Conservation (phyloP, 2,113 vertebrate species). For the Callocephalon fimbriatum region DNA sequence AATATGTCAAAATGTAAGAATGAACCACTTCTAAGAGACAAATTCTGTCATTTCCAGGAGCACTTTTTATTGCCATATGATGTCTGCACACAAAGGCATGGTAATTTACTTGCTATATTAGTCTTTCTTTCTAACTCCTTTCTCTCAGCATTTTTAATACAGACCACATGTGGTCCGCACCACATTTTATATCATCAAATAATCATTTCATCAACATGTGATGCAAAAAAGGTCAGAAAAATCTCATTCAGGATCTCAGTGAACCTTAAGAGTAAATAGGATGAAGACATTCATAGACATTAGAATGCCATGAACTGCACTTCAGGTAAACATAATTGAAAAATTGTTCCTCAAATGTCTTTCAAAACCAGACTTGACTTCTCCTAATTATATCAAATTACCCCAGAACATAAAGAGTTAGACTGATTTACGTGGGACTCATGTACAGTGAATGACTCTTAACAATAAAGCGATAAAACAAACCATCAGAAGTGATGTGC, state of each 20-base stretch:
- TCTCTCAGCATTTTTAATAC: not conserved
- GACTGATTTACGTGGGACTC: not conserved
- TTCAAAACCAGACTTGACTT: not conserved
- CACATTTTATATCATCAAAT: not conserved
- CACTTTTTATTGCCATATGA: constrained; percentile 28
- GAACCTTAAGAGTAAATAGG: not conserved
- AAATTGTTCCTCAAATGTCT: not conserved
- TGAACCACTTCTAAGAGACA: constrained; percentile 48
- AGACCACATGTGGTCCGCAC: not conserved
- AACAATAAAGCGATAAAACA: not conserved
- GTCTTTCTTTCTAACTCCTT: constrained; percentile 6
- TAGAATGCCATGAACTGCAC: not conserved
- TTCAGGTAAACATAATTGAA: not conserved
- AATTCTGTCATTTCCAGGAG: constrained; percentile 53
- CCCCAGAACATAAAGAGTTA: not conserved
- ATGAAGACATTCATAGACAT: not conserved
- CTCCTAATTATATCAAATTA: not conserved
- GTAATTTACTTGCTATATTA: constrained; percentile 20
- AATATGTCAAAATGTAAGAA: constrained; percentile 58
- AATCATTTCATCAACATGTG: not conserved
- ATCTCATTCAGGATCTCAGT: not conserved
- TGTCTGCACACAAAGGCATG: constrained; percentile 42
- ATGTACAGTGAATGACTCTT: not conserved
- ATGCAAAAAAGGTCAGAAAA: not conserved
- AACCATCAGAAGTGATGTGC: not conserved